Evolutionary conservation across 2,888 invertebrate genomes (phyloP), one percentile per base, ranked within the genome.

Genomic region (Agonopterix subpropinquella): DNA sequence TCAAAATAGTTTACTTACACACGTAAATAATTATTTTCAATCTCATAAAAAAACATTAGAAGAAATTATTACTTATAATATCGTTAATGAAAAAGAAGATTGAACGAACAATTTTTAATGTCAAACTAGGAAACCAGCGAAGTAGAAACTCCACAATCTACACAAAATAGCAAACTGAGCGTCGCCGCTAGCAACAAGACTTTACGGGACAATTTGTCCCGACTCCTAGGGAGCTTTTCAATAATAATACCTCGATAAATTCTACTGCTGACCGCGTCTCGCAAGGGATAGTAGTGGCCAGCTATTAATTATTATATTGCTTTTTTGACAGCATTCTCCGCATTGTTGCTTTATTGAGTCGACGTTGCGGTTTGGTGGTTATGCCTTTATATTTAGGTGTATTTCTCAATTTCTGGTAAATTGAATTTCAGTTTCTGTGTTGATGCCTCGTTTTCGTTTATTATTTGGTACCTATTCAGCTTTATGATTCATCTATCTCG

Each of bases 161-260:
- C 44, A 54, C 48, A 28, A 5, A 28, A 28, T 28, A 55, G 48
- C 41, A 48, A 49, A 43, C 49, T 50, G 53, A 54, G 58, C 62
- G 71, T 71, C 58, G 65, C 68, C 65, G 59, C 58, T 63, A 58
- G 65, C 67, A 65, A 75, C 72, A 13, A 37, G 45, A 11, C 11
- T 13, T 39, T 39, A 44, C 18, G 57, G 59, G 61, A 67, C 75
- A 73, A 81, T 77, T 80, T 80, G 78, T 78, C 75, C 70, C 55
- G 58, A 8, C 41, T 18, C 9, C 8, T 52, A 62, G 68, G 71
- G 70, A 67, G 73, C 67, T 73, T 77, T 77, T 77, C 78, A 79
- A 77, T 81, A 80, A 80, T 77, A 79, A 80, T 77, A 77, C 75
- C 73, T 65, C 72, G 57, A 77, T 81, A 79, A 80, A 81, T 82